Base-by-base conservation (phyloP, 2,888 invertebrate species). In the Xestia rhomboidea region DNA sequence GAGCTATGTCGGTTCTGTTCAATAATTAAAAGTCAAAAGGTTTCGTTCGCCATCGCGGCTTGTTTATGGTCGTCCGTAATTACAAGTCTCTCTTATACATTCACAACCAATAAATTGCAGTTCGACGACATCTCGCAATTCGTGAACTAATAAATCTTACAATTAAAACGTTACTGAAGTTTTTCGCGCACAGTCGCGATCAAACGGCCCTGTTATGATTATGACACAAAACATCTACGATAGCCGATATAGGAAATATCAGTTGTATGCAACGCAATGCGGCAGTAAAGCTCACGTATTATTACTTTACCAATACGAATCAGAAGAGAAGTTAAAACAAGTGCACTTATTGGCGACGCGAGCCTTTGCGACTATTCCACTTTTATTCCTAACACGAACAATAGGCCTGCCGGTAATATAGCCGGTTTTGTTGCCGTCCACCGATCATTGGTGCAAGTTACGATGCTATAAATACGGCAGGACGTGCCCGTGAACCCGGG, bases 391-490 rank as follows among this genome's bases (percentile, higher is more conserved):
- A 94, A 94, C 91, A 81, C 84, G 93, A 96, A 96, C 96, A 96
- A 96, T 96, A 93, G 96, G 90, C 89, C 88, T 91, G 93, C 88
- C 89, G 87, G 93, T 92, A 93, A 91, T 92, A 92, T 89, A 90
- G 92, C 92, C 91, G 92, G 93, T 92, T 93, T 92, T 91, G 93
- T 93, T 91, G 91, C 93, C 92, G 91, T 90, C 94, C 90, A 92
- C 93, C 95, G 93, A 95, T 95, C 94, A 93, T 92, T 92, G 93
- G 91, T 93, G 93, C 94, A 92, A 95, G 95, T 96, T 95, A 96
- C 93, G 95, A 95, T 88, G 94, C 95, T 94, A 96, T 96, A 95
- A 96, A 95, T 96, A 95, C 92, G 87, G 90, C 92, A 91, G 92
- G 94, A 95, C 95, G 95, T 95, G 96, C 95, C 95, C 94, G 92